A percentile compares a stretch with the other conserved stretches of the same genome.
These are phyloP conservation scores for Elmis aenea DNA, from an alignment of 2,888 invertebrate species.

Conservation along the genomic window DNA sequence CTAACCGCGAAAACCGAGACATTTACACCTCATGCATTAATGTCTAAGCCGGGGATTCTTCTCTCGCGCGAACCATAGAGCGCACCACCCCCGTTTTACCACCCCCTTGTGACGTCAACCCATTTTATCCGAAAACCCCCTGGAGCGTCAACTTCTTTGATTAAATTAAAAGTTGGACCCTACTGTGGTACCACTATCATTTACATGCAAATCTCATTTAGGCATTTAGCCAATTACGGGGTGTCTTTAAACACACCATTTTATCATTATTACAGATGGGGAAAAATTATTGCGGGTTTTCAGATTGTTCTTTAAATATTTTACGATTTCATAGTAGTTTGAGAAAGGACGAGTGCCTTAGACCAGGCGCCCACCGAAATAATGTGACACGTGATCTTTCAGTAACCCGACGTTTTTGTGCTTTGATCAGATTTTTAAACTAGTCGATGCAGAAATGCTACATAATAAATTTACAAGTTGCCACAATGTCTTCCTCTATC, in stretches of 20 bases:
- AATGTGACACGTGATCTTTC: too few relatives aligned
- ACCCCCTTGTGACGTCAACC: slow-evolving; percentile 30
- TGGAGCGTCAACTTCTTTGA: slow-evolving; percentile 49
- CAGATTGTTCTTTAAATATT: too few relatives aligned
- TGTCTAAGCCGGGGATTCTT: slow-evolving; percentile 31
- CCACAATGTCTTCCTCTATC: too few relatives aligned
- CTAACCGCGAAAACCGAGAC: slow-evolving; percentile 42
- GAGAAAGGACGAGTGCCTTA: too few relatives aligned
- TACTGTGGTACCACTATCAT: slow-evolving; percentile 39
- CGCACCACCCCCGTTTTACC: slow-evolving; percentile 23
- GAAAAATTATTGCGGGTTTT: too few relatives aligned
- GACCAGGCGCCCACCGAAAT: too few relatives aligned
- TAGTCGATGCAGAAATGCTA: too few relatives aligned
- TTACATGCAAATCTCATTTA: slow-evolving; percentile 46
- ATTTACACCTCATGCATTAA: slow-evolving; percentile 46
- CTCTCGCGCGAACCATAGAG: slow-evolving; percentile 13
- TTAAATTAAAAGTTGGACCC: slow-evolving; percentile 50
- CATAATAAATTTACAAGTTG: too few relatives aligned
- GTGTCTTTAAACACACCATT: neutral
- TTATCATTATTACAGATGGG: too few relatives aligned
- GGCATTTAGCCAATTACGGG: slow-evolving; percentile 42
- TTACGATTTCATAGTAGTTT: too few relatives aligned
- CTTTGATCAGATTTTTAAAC: too few relatives aligned
- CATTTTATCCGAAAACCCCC: slow-evolving; percentile 44
- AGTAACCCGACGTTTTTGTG: too few relatives aligned